phyloP scores from a whole-genome alignment of 1,140 invertebrate genomes.

The Drosophila melanica region DNA sequence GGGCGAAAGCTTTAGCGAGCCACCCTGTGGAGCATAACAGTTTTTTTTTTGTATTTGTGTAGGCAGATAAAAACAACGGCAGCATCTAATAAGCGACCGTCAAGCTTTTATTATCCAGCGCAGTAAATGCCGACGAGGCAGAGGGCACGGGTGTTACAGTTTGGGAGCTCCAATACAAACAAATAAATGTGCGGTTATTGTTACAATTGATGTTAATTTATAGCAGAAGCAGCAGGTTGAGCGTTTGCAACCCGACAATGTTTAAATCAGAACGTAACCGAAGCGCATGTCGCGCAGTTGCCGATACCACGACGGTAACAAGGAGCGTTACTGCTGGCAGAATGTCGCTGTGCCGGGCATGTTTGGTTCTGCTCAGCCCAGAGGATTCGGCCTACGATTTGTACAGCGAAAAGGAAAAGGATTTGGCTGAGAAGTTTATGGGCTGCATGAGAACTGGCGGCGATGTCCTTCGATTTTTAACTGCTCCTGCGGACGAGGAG shows the following conservation, averaged over 20 bases:
- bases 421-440: conserved; percentile 59
- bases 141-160: conserved; percentile 18
- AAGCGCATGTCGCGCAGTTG: conserved; percentile 45
- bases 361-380: conserved; percentile 53
- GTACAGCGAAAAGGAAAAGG: conserved; percentile 47
- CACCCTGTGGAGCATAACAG: conserved; percentile 45
- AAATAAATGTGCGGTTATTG: conserved; percentile 26
- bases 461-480: neutral
- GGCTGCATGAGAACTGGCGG: conserved; percentile 40
- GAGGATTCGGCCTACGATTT: conserved; percentile 52
- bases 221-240: conserved; percentile 5
- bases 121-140: conserved; percentile 38
- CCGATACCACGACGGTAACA: conserved; percentile 36
- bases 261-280: conserved; percentile 44
- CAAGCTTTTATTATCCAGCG: conserved; percentile 65
- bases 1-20: conserved; percentile 13
- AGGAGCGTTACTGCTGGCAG: neutral
- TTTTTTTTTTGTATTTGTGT: conserved; percentile 9
- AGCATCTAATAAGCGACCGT: conserved; percentile 26
- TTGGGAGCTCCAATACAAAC: conserved; percentile 11
- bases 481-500: conserved; percentile 12
- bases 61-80: conserved; percentile 11
- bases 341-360: conserved; percentile 64
- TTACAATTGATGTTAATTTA: conserved; percentile 58
- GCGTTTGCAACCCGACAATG: conserved; percentile 37